Evolutionary conservation across 2,797 vertebrate species (phyloP).

Genomic region (Nannoperca obscura): DNA sequence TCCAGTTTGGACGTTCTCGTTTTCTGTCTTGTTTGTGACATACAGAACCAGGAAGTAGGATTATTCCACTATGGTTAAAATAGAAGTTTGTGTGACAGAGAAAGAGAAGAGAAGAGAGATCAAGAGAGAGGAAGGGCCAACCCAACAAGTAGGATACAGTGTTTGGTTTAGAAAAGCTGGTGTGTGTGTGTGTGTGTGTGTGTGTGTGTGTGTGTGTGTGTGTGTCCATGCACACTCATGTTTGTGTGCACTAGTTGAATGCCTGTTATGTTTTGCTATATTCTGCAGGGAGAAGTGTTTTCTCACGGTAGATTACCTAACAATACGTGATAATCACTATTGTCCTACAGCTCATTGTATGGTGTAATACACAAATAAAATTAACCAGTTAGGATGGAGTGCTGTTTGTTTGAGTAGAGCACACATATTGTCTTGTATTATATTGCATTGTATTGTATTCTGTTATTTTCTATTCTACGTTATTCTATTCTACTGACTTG

Average conservation of each 20-base stretch:
- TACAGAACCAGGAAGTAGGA: conserved; percentile 44
- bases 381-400: conserved; percentile 38
- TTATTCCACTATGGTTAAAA: conserved; percentile 33
- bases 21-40: conserved; percentile 39
- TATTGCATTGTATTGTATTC: background rate
- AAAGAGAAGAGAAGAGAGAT: conserved; percentile 21
- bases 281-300: conserved; percentile 62
- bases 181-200: conserved; percentile 15
- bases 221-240: conserved; percentile 7
- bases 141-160: conserved; percentile 44
- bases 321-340: conserved; percentile 76
- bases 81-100: conserved; percentile 7
- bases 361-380: conserved; percentile 64
- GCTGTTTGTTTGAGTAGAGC: conserved; percentile 17
- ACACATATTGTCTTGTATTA: background rate
- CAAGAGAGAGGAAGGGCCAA: conserved; percentile 29
- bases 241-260: conserved; percentile 33
- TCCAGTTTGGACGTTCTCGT: conserved; percentile 38
- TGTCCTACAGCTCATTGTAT: conserved; percentile 56
- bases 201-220: conserved; percentile 21
- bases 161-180: conserved; percentile 33
- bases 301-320: conserved; percentile 72
- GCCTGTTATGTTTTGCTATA: conserved; percentile 44
- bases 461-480: background rate
- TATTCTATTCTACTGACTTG: background rate